Conservation (phyloP, 2,797 vertebrate species). For the Helarctos malayanus region DNA sequence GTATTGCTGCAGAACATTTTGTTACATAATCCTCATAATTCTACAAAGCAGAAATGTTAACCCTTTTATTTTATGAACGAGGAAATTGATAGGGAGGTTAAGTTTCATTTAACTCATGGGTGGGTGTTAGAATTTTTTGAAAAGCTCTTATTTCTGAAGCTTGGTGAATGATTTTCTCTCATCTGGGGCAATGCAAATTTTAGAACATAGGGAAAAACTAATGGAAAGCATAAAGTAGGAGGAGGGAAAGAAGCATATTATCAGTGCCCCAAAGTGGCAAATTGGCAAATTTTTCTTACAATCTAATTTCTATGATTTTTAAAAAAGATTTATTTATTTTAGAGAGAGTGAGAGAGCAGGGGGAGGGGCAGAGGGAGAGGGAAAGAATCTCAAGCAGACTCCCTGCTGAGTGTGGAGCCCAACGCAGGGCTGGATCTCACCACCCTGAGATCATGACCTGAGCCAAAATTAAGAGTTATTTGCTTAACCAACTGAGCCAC, state of each 20-base stretch:
- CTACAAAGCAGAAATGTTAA: neutral
- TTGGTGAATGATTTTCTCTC: neutral
- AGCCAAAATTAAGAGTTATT: neutral
- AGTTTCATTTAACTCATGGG: slow-evolving; percentile 34
- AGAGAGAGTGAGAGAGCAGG: neutral
- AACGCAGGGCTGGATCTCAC: neutral
- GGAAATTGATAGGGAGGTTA: neutral
- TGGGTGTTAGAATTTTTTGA: neutral
- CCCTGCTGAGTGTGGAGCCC: neutral
- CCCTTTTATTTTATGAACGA: neutral
- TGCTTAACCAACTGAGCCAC: neutral
- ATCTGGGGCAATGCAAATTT: neutral
- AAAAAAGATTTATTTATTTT: neutral
- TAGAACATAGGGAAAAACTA: slow-evolving; percentile 8
- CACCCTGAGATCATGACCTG: neutral
- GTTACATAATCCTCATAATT: neutral
- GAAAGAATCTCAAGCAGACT: neutral
- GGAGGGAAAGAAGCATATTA: neutral
- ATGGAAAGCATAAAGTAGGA: neutral
- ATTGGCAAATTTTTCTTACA: neutral
- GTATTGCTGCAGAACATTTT: neutral
- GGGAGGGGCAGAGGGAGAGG: neutral
- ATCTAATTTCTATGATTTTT: neutral
- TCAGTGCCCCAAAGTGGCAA: neutral
- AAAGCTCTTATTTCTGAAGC: slow-evolving; percentile 43